phyloP scores from a whole-genome alignment of 2,888 invertebrate species.

The Argyresthia albistria region DNA sequence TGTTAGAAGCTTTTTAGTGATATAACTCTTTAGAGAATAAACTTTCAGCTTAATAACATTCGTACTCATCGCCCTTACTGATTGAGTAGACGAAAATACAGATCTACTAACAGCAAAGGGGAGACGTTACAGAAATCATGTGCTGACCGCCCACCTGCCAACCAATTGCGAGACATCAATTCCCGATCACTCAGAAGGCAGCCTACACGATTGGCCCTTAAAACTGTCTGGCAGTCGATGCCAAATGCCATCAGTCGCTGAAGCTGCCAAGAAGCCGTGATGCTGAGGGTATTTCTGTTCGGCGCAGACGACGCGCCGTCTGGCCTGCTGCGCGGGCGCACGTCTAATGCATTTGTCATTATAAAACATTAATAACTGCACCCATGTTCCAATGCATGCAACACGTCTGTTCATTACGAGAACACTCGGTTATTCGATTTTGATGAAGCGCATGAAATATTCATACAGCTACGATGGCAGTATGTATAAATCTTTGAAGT shows the following conservation, averaged over 20 bases:
- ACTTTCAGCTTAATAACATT: too few relatives aligned
- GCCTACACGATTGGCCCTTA: neutral
- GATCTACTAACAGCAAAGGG: too few relatives aligned
- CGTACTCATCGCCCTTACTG: too few relatives aligned
- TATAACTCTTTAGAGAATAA: too few relatives aligned
- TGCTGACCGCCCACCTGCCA: neutral
- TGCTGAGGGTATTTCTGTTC: conserved; percentile 1
- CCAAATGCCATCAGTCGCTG: neutral
- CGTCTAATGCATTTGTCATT: conserved; percentile 1
- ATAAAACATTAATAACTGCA: neutral
- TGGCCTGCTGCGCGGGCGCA: neutral
- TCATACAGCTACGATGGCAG: too few relatives aligned
- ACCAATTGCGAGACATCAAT: neutral
- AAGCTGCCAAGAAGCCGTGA: conserved; percentile 1
- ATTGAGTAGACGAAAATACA: neutral
- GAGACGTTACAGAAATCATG: too few relatives aligned
- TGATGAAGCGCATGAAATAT: too few relatives aligned
- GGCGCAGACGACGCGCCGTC: conserved; percentile 2
- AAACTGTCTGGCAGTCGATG: neutral
- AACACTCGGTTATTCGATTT: too few relatives aligned
- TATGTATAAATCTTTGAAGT: too few relatives aligned
- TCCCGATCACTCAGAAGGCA: neutral
- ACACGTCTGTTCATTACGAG: conserved; percentile 3
- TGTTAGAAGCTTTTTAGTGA: too few relatives aligned
- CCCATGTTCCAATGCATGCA: conserved; percentile 2